A percentile compares a stretch with the other conserved stretches of the same genome.
These are phyloP conservation scores for Mormyrus lacerda DNA, from an alignment of 2,113 vertebrate species.

Conservation along the genomic window DNA sequence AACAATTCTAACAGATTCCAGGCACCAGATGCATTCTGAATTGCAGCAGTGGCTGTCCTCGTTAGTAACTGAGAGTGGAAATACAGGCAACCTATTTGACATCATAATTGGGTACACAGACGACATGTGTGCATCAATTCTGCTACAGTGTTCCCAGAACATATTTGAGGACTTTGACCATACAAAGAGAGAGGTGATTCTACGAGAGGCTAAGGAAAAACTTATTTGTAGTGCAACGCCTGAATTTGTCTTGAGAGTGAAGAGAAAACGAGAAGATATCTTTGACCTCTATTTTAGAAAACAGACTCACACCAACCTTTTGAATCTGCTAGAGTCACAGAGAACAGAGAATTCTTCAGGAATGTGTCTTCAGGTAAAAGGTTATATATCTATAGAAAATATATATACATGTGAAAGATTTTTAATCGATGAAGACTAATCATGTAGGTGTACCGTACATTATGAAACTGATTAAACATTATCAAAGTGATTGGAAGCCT, in stretches of 20 bases:
- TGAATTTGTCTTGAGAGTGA: conserved; percentile 58
- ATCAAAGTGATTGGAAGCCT: too few species aligned
- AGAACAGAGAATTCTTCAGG: conserved; percentile 2
- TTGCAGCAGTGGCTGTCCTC: conserved; percentile 53
- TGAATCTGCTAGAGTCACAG: conserved; percentile 11
- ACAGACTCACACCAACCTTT: conserved; percentile 28
- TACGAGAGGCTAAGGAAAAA: conserved; percentile 38
- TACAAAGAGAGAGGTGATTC: conserved; percentile 12
- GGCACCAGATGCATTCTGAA: conserved; percentile 36
- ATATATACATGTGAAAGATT: too few species aligned
- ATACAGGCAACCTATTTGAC: conserved; percentile 46
- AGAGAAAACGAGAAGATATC: neutral
- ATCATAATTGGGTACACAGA: conserved; percentile 69
- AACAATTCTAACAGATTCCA: conserved; percentile 51
- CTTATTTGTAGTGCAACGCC: conserved; percentile 69
- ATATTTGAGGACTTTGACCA: accelerated
- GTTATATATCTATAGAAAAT: too few species aligned
- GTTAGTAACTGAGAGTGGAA: conserved; percentile 29
- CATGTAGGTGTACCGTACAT: too few species aligned
- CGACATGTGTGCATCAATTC: conserved; percentile 61
- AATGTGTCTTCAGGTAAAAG: conserved; percentile 29
- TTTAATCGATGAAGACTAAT: too few species aligned
- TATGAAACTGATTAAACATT: too few species aligned
- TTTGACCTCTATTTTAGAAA: conserved; percentile 26
- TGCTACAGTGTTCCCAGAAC: conserved; percentile 51